phyloP scores from a whole-genome alignment of 2,797 vertebrate genomes.

The Typhlichthys subterraneus region DNA sequence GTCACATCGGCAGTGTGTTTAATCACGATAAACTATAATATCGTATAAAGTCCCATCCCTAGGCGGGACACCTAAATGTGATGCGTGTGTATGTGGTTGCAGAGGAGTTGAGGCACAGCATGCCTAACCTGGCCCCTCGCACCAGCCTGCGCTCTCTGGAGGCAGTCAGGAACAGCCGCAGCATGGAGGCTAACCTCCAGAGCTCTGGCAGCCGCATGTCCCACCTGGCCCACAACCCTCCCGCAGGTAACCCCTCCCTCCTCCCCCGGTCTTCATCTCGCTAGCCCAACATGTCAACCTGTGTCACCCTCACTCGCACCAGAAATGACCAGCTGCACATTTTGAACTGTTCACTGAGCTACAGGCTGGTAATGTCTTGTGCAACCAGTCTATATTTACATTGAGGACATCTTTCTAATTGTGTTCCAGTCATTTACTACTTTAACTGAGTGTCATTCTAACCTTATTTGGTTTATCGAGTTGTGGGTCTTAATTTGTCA shows the following conservation, averaged over 20 bases:
- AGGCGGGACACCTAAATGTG: constrained; percentile 34
- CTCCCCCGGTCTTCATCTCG: constrained; percentile 35
- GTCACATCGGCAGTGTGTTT: too few species aligned
- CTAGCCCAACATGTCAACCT: constrained; percentile 14
- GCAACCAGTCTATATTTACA: background rate
- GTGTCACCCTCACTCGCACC: constrained; percentile 12
- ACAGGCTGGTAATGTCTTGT: constrained; percentile 1
- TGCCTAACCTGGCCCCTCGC: constrained; percentile 91
- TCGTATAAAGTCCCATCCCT: too few species aligned
- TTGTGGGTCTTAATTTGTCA: too few species aligned
- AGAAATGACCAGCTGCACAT: background rate
- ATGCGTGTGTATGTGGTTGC: constrained; percentile 70
- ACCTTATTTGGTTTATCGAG: too few species aligned
- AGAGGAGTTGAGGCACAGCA: constrained; percentile 93
- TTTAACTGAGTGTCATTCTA: too few species aligned
- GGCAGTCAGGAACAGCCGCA: constrained; percentile 89
- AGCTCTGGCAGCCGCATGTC: constrained; percentile 88
- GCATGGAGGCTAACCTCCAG: constrained; percentile 93
- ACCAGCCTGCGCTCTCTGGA: constrained; percentile 87
- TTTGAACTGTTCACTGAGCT: constrained; percentile 30
- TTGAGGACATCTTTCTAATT: too few species aligned
- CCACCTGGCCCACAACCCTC: constrained; percentile 84
- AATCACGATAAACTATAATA: too few species aligned
- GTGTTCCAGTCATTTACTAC: too few species aligned
- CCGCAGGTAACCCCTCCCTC: constrained; percentile 78